Base-by-base conservation (phyloP, 2,797 vertebrate species). In the Astyanax mexicanus region DNA sequence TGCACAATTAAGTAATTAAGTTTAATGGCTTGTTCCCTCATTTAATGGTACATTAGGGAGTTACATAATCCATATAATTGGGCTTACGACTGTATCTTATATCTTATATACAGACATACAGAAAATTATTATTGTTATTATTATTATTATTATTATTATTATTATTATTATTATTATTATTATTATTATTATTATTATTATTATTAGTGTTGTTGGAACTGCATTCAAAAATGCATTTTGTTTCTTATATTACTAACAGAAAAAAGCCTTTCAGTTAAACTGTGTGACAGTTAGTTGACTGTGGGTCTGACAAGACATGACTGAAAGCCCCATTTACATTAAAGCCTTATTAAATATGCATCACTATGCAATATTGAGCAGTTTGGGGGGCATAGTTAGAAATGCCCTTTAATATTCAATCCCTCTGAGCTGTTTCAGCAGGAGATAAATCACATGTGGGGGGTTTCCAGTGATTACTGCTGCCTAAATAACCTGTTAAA, bases 261-360 rank as follows among this genome's bases (percentile, higher is more conserved):
- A 51, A 45, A 27, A 29, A 3, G 27, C 1, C 4, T 27, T 32
- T 6, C 2, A 19, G 12, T 57, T 19, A 15, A 15, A 8, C 15
- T 1, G 10, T 19, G 32, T 37, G 17, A 60, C 29, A 37, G 57
- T 47, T 47, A 23, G 13, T 65, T 65, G 62, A 54, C 37, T 71
- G 5, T 70, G 38, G 71, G 37, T 73, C n/a, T 62, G 29, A 35
- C 42, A 49, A 60, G 62, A 49, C 38, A 60, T 23, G 42, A 66
- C 29, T 42, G 45, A 76, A 55, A 40, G 44, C 49, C 52, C 15
- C 11, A 21, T 64, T 84, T 77, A 79, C 47, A 77, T 76, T 76
- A 71, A 69, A 78, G 44, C 61, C 74, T 6, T 54, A 70, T 83
- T 73, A 85, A 75, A 79, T 78, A 85, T 81, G 72, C 37, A 81